These are phyloP conservation scores for Ceyx melanurus DNA, from an alignment of 2,113 vertebrate genomes.

Conservation along the genomic window DNA sequence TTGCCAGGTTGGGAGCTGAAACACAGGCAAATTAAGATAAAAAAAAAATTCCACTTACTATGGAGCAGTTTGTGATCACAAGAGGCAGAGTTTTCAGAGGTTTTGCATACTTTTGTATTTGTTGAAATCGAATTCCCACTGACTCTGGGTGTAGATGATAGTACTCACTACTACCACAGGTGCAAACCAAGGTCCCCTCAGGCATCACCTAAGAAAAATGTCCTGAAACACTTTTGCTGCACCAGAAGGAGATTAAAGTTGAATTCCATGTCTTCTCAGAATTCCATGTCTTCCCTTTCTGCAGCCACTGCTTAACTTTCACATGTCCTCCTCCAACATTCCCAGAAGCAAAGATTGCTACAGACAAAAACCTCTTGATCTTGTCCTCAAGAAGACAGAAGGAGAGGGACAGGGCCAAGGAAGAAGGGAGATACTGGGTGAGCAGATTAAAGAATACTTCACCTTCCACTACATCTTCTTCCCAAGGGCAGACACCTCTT, in stretches of 20 bases:
- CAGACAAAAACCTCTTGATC: neutral
- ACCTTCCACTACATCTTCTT: neutral
- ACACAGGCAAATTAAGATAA: neutral
- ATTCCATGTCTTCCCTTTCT: neutral
- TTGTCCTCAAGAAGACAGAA: neutral
- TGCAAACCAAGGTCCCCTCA: neutral
- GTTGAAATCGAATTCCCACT: neutral
- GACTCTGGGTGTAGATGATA: neutral
- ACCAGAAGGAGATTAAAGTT: neutral
- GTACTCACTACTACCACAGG: neutral
- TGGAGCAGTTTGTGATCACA: neutral
- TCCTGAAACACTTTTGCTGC: neutral
- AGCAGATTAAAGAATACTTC: neutral
- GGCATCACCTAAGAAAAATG: neutral
- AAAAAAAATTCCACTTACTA: neutral
- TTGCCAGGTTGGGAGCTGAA: neutral
- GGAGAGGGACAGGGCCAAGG: accelerated
- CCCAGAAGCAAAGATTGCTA: accelerated
- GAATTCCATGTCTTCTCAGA: neutral
- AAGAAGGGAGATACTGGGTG: neutral
- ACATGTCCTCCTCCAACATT: neutral
- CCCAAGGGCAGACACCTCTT: neutral
- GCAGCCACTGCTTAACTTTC: neutral
- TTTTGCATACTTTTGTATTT: neutral
- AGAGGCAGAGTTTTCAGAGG: neutral